These are phyloP conservation scores for Nothoprocta perdicaria DNA, from an alignment of 2,113 vertebrate species.

Conservation along the genomic window DNA sequence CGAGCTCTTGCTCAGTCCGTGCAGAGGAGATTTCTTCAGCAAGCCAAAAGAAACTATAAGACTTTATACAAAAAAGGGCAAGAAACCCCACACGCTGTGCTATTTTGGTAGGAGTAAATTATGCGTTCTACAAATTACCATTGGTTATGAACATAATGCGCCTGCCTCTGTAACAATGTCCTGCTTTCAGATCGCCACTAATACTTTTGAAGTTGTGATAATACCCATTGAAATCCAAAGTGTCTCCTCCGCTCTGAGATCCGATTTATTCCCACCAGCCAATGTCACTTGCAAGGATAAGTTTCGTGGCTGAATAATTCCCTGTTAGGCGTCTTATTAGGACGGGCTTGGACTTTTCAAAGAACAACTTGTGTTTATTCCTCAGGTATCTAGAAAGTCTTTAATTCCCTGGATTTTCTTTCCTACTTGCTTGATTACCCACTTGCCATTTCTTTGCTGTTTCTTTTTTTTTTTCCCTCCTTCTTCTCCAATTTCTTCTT, in stretches of 20 bases:
- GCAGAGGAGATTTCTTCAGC: constrained; percentile 33
- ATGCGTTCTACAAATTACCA: constrained; percentile 46
- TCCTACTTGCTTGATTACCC: background rate
- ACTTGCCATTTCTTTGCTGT: too few relatives aligned
- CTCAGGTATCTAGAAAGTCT: constrained; percentile 8
- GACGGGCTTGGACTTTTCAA: background rate
- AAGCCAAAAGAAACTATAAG: constrained; percentile 14
- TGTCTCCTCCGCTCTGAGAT: background rate
- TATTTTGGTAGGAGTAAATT: constrained; percentile 59
- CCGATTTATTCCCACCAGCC: constrained; percentile 41
- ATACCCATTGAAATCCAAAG: background rate
- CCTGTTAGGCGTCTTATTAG: constrained; percentile 47
- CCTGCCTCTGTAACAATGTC: constrained; percentile 37
- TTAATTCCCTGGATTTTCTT: background rate
- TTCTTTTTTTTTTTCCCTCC: background rate
- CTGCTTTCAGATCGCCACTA: constrained; percentile 17
- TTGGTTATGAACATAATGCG: constrained; percentile 25
- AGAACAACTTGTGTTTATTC: background rate
- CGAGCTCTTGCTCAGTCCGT: background rate
- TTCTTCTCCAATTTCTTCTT: background rate
- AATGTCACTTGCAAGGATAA: constrained; percentile 14
- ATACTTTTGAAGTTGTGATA: background rate
- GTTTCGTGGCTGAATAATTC: constrained; percentile 27
- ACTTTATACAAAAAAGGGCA: constrained; percentile 29
- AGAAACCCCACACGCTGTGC: constrained; percentile 9